Evolutionary conservation across 1,140 invertebrate species (phyloP).

Genomic region (Lasioglossum baleicum): DNA sequence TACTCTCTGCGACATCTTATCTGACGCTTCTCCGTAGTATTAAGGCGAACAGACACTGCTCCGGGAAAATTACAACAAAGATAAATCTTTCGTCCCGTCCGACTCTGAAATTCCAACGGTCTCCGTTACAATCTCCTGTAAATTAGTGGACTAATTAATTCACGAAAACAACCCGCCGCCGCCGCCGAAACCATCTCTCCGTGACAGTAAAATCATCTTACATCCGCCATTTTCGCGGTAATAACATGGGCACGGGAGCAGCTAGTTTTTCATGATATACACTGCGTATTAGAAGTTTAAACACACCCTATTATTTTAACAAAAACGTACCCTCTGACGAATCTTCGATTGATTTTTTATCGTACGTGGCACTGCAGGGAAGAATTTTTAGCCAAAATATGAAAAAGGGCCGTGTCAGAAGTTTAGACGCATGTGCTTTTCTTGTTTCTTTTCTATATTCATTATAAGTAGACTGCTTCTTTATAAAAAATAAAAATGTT

Average conservation of each 20-base stretch:
- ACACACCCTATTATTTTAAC: too few relatives aligned
- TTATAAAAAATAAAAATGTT: too few relatives aligned
- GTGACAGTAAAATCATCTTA: neutral
- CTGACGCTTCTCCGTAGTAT: neutral
- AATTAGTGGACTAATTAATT: conserved; percentile 3
- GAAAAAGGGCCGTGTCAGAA: too few relatives aligned
- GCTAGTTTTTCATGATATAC: too few relatives aligned
- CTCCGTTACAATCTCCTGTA: neutral
- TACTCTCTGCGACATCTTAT: neutral
- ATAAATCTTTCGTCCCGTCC: neutral
- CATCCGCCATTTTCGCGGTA: neutral
- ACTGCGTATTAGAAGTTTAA: too few relatives aligned
- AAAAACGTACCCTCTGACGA: too few relatives aligned
- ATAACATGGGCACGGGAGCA: neutral
- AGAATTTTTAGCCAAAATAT: too few relatives aligned
- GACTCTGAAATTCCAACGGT: neutral
- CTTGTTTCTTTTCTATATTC: too few relatives aligned
- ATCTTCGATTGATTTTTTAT: too few relatives aligned
- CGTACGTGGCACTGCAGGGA: too few relatives aligned
- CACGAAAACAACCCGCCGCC: neutral
- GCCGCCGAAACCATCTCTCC: neutral
- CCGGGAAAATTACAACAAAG: conserved; percentile 1
- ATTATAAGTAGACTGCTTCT: too few relatives aligned
- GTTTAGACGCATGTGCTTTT: too few relatives aligned
- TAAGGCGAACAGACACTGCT: neutral